These are phyloP conservation scores for Crypturellus undulatus DNA, from an alignment of 2,113 vertebrate genomes.

Conservation along the genomic window DNA sequence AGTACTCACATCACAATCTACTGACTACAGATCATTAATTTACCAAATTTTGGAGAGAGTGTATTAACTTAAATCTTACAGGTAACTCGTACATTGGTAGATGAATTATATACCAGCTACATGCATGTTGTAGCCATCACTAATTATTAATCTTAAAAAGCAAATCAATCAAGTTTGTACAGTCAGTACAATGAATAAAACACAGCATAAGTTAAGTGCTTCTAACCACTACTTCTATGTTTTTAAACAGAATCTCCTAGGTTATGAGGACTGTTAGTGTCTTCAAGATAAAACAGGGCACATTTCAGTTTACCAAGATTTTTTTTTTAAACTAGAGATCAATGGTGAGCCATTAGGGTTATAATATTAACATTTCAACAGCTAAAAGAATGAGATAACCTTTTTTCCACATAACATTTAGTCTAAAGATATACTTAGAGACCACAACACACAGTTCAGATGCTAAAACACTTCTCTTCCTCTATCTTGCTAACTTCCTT, in stretches of 20 bases:
- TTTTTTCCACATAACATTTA: neutral
- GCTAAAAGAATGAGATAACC: neutral
- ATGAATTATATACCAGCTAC: neutral
- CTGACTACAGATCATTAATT: neutral
- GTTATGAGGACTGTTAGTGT: slow-evolving; percentile 17
- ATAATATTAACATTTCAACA: neutral
- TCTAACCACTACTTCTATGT: neutral
- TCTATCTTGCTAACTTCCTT: neutral
- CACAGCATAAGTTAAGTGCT: neutral
- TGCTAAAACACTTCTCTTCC: neutral
- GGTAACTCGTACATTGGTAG: neutral
- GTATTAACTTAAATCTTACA: neutral
- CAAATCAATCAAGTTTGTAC: neutral
- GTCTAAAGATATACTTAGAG: neutral
- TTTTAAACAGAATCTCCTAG: neutral
- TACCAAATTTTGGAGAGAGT: neutral
- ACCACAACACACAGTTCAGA: neutral
- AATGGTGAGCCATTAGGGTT: neutral
- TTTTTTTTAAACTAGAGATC: neutral
- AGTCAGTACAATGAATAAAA: neutral
- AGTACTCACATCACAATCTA: neutral
- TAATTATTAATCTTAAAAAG: neutral
- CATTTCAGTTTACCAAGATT: neutral
- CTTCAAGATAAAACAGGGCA: neutral
- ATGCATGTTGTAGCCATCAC: neutral